These are phyloP conservation scores for Limnephilus marmoratus DNA, from an alignment of 2,888 invertebrate species.

Conservation along the genomic window DNA sequence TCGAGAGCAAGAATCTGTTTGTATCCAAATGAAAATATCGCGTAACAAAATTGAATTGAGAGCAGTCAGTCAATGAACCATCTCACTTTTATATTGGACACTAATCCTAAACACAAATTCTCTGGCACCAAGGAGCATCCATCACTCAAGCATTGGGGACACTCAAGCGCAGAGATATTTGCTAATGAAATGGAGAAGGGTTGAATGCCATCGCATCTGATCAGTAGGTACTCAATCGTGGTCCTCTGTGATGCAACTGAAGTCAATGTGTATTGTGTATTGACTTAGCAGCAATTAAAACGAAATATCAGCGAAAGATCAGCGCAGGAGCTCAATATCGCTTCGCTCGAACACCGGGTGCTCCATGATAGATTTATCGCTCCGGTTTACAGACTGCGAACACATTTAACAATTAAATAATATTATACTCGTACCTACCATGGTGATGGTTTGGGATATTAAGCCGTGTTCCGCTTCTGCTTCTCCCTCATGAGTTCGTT, in stretches of 20 bases:
- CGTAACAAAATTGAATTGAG: constrained; percentile 4
- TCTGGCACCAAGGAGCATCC: neutral
- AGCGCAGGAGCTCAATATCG: neutral
- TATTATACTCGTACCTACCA: neutral
- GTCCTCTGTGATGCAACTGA: neutral
- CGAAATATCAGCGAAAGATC: too few species aligned
- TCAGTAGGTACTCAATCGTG: neutral
- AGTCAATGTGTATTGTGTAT: neutral
- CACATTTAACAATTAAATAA: neutral
- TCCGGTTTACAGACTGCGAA: neutral
- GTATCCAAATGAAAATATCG: neutral
- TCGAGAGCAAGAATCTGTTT: neutral
- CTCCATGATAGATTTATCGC: neutral
- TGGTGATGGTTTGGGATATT: neutral
- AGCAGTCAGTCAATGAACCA: constrained; percentile 6
- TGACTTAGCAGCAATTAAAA: neutral
- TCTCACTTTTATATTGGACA: constrained; percentile 10
- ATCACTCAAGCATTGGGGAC: neutral
- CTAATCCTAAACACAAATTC: constrained; percentile 28
- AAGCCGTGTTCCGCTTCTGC: neutral
- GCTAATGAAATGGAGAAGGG: constrained; percentile 8
- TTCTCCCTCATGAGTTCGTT: too few species aligned
- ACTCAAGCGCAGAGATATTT: neutral
- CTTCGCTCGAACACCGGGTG: neutral
- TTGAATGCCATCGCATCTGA: neutral